These are phyloP conservation scores for Aphelocoma californica DNA, from an alignment of 2,797 vertebrate species.

Conservation along the genomic window DNA sequence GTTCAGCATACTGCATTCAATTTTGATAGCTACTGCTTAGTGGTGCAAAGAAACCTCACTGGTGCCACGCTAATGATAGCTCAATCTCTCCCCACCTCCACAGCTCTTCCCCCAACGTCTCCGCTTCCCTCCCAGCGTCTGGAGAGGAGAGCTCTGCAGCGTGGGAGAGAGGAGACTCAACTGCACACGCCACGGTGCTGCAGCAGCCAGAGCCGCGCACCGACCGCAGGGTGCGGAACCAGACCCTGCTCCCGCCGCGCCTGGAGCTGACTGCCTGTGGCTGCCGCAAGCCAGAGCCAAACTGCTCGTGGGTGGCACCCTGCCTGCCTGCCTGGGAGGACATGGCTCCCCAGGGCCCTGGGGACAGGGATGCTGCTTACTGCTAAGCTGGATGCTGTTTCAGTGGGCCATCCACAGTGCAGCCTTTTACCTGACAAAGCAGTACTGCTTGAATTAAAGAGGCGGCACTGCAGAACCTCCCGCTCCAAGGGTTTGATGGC, in stretches of 20 bases:
- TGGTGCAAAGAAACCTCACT: conserved; percentile 23
- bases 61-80: conserved; percentile 25
- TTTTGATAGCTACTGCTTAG: neutral
- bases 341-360: accelerated
- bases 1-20: neutral
- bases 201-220: neutral
- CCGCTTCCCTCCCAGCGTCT: neutral
- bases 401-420: neutral
- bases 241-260: accelerated
- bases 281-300: accelerated
- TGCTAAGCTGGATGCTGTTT: neutral
- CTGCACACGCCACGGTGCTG: accelerated
- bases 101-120: conserved; percentile 19
- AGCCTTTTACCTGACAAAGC: neutral
- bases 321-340: accelerated
- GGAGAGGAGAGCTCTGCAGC: neutral
- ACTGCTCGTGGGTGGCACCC: neutral
- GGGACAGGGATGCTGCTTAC: neutral
- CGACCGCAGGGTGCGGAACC: accelerated
- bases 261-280: neutral
- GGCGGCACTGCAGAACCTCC: neutral
- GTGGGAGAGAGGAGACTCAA: neutral
- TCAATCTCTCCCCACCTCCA: conserved; percentile 50
- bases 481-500: neutral
- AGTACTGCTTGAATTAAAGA: neutral